phyloP scores from a whole-genome alignment of 2,888 invertebrate genomes.

The Copidosoma aretas region DNA sequence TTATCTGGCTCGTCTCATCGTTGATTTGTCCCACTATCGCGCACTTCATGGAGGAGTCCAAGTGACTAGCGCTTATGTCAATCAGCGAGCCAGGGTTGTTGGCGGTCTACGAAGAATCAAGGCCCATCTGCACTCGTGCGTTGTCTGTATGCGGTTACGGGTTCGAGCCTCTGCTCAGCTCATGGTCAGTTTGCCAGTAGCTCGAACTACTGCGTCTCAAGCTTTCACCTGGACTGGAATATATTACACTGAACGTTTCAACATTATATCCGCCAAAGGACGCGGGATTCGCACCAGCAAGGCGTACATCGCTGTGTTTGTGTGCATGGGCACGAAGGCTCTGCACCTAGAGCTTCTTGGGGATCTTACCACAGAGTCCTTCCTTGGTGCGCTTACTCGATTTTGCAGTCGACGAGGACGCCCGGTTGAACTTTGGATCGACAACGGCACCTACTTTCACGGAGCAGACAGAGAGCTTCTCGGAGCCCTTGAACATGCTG shows the following conservation, averaged over 20 bases:
- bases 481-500: background rate
- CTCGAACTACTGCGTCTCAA: background rate
- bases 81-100: background rate
- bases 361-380: slow-evolving; percentile 9
- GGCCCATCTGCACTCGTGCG: background rate
- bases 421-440: slow-evolving; percentile 9
- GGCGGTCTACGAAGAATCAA: background rate
- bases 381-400: background rate
- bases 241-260: background rate
- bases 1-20: background rate
- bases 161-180: background rate
- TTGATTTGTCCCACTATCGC: background rate
- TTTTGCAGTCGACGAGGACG: slow-evolving; percentile 44
- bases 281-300: background rate
- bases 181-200: background rate
- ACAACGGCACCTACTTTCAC: slow-evolving; percentile 4
- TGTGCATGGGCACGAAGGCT: background rate
- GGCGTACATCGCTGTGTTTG: background rate
- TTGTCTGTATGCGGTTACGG: background rate
- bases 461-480: background rate
- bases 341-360: slow-evolving; percentile 11
- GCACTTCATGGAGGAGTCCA: background rate
- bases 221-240: background rate
- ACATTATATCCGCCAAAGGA: background rate
- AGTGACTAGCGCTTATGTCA: background rate